Evolutionary conservation across 2,888 invertebrate genomes (phyloP).

Genomic region (Hemaris fuciformis): DNA sequence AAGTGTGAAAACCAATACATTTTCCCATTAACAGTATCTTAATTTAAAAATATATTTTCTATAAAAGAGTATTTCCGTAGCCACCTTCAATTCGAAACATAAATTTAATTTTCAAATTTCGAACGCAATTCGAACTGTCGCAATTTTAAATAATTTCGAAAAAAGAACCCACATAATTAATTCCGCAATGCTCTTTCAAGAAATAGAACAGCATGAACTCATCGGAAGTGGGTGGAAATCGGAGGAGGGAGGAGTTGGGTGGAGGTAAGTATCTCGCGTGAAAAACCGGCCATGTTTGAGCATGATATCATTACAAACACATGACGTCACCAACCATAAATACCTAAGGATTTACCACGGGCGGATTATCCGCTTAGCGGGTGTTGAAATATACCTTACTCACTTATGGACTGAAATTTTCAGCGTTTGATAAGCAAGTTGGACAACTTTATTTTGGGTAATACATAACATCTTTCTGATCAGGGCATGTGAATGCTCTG

Average conservation of each 20-base stretch:
- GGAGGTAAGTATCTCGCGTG: neutral
- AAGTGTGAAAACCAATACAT: too few relatives aligned
- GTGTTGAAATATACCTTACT: neutral
- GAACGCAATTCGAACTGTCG: neutral
- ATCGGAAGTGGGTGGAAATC: neutral
- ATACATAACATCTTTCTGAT: too few relatives aligned
- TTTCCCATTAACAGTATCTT: too few relatives aligned
- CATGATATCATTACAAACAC: constrained; percentile 25
- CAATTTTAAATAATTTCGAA: neutral
- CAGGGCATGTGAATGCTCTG: too few relatives aligned
- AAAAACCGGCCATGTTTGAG: constrained; percentile 5
- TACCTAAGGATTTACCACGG: constrained; percentile 21
- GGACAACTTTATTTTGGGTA: too few relatives aligned
- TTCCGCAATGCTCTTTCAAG: neutral
- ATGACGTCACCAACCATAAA: constrained; percentile 19
- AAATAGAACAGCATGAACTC: neutral
- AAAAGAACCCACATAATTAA: neutral
- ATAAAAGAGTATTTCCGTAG: neutral
- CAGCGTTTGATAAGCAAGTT: too few relatives aligned
- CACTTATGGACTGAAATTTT: too few relatives aligned
- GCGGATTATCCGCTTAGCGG: constrained; percentile 9
- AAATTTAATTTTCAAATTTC: neutral
- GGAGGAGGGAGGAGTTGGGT: neutral
- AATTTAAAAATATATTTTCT: too few relatives aligned
- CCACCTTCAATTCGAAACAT: neutral